Conservation (phyloP, 2,888 invertebrate genomes). For the Belgica antarctica region DNA sequence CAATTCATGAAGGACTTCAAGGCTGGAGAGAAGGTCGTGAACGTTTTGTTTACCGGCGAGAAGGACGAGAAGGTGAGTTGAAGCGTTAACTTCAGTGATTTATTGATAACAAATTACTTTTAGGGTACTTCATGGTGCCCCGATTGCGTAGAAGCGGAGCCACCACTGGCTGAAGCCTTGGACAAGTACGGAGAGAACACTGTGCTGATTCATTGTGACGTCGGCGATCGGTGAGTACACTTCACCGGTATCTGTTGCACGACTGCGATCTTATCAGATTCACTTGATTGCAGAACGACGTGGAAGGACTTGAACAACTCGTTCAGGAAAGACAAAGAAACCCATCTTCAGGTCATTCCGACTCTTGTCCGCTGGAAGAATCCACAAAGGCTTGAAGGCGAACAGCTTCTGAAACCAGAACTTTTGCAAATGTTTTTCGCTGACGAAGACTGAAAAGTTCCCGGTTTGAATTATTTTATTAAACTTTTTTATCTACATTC, state of each 20-base stretch:
- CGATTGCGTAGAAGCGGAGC: conserved; percentile 78
- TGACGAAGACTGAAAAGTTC: conserved; percentile 58
- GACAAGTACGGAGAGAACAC: conserved; percentile 57
- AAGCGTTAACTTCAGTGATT: too few relatives aligned
- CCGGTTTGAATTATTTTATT: conserved; percentile 45
- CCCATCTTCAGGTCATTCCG: conserved; percentile 72
- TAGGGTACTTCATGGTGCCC: conserved; percentile 66
- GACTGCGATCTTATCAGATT: too few relatives aligned
- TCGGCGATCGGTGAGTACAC: conserved; percentile 71
- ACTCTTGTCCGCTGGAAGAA: conserved; percentile 72
- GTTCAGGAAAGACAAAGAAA: conserved; percentile 69
- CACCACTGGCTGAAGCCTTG: conserved; percentile 65
- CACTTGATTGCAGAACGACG: conserved; percentile 55
- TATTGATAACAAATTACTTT: neutral
- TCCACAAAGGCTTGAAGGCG: conserved; percentile 72
- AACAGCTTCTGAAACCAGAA: conserved; percentile 66
- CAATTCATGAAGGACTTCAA: conserved; percentile 45
- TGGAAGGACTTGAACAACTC: conserved; percentile 78
- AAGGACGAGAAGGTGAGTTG: conserved; percentile 51
- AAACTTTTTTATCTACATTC: neutral
- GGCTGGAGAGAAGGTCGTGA: conserved; percentile 39
- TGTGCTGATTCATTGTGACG: conserved; percentile 69
- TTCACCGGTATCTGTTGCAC: too few relatives aligned
- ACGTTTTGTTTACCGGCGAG: conserved; percentile 62
- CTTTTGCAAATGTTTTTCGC: conserved; percentile 73